Conservation (phyloP, 2,888 invertebrate genomes). For the Diadegma fenestrale region DNA sequence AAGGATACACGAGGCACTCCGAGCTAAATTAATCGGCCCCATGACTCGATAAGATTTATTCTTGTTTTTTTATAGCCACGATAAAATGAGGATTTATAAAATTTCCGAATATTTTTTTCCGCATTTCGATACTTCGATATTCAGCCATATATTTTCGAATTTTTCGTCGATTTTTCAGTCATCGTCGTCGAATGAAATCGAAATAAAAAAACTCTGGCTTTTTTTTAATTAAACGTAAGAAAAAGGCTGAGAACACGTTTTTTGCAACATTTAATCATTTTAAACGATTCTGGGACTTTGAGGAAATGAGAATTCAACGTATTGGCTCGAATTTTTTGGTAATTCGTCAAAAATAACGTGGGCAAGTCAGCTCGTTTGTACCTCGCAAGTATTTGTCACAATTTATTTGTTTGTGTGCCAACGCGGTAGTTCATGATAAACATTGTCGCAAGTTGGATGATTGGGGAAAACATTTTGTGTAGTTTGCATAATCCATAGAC, state of each 20-base stretch:
- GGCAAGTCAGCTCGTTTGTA: neutral
- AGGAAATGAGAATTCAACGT: no score
- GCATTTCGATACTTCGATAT: neutral
- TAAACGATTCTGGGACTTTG: no score
- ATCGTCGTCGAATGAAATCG: neutral
- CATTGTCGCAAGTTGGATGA: constrained; percentile 62
- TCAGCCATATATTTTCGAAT: no score
- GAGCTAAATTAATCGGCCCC: neutral
- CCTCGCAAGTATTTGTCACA: constrained; percentile 32
- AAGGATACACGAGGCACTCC: constrained; percentile 21
- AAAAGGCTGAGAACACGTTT: no score
- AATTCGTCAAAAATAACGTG: no score
- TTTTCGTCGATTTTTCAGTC: no score
- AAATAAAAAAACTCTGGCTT: no score
- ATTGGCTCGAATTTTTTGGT: no score
- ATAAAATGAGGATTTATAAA: neutral
- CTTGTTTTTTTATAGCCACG: neutral
- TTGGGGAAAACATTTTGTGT: constrained; percentile 63
- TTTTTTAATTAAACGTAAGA: no score
- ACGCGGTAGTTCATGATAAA: constrained; percentile 41
- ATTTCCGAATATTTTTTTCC: neutral
- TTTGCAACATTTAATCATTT: no score
- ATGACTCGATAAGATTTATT: neutral
- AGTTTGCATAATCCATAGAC: constrained; percentile 52
- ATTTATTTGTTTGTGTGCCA: neutral